A percentile compares a stretch with the other conserved stretches of the same genome.
Conservation (phyloP, 2,113 vertebrate genomes). For the Motacilla alba region DNA sequence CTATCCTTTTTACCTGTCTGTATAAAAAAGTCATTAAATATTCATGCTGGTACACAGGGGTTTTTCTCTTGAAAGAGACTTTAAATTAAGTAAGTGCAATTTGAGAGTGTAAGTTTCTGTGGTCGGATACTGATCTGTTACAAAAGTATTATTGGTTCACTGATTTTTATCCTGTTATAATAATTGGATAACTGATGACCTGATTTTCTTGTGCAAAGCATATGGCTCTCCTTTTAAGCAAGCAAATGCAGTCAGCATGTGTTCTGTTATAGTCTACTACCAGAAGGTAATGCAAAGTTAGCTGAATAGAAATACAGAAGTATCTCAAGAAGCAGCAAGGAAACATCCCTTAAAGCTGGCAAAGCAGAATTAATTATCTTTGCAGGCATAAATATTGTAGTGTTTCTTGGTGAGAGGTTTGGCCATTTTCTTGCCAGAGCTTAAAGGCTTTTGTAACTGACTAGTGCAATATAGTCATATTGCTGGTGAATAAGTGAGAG, state of each 20-base stretch:
- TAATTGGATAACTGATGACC: conserved; percentile 15
- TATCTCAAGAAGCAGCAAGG: background rate
- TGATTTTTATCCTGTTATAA: background rate
- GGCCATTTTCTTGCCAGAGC: background rate
- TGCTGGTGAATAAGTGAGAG: background rate
- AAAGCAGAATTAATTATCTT: background rate
- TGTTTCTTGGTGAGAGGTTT: background rate
- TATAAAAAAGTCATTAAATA: background rate
- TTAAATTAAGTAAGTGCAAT: background rate
- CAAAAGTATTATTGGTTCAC: background rate
- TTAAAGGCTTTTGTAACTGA: background rate
- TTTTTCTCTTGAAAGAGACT: background rate
- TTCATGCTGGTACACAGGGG: background rate
- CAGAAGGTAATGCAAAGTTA: background rate
- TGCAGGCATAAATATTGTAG: background rate
- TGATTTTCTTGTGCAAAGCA: background rate
- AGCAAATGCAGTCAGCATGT: background rate
- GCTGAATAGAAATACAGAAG: background rate
- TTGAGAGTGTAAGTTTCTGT: background rate
- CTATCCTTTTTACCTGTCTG: background rate
- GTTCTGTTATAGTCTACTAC: background rate
- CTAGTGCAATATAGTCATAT: background rate
- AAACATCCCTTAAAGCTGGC: background rate
- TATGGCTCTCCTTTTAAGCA: background rate
- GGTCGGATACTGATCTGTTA: background rate